These are phyloP conservation scores for Epizoanthus ramosus DNA, from an alignment of 92 coral and sea anemone species.

Conservation along the genomic window DNA sequence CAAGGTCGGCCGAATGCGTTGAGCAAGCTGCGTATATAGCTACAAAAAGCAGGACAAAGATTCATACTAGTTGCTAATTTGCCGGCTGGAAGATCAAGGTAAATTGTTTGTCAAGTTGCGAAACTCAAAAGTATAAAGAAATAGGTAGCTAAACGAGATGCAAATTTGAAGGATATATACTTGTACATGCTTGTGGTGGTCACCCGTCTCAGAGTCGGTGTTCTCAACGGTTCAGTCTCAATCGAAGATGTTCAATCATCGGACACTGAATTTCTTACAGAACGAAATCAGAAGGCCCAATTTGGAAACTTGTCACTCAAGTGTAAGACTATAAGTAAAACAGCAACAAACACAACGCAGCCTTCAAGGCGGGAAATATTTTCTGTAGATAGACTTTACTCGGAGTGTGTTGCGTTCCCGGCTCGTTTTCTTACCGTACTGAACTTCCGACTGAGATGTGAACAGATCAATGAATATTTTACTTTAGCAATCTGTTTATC, in stretches of 20 bases:
- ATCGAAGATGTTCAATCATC: too few species aligned
- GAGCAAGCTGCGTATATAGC: neutral
- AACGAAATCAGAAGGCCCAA: too few species aligned
- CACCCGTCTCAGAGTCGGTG: too few species aligned
- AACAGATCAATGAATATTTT: conserved; percentile 13
- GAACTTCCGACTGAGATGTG: neutral
- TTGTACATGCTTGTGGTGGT: neutral
- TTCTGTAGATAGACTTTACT: neutral
- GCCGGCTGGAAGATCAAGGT: neutral
- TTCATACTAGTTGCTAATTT: neutral
- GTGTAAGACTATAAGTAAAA: too few species aligned
- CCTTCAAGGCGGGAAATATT: too few species aligned
- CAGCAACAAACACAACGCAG: too few species aligned
- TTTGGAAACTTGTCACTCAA: too few species aligned
- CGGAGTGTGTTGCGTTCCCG: neutral
- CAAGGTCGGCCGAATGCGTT: neutral
- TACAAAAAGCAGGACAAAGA: conserved; percentile 15
- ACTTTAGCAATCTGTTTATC: conserved; percentile 37
- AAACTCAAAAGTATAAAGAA: neutral
- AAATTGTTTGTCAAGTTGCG: conserved; percentile 10
- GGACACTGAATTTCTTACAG: too few species aligned
- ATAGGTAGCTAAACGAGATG: neutral
- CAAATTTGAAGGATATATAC: conserved; percentile 9
- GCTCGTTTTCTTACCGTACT: neutral
- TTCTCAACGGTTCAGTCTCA: too few species aligned